phyloP scores from a whole-genome alignment of 92 coral and sea anemone genomes.

The Parazoanthus darwini region DNA sequence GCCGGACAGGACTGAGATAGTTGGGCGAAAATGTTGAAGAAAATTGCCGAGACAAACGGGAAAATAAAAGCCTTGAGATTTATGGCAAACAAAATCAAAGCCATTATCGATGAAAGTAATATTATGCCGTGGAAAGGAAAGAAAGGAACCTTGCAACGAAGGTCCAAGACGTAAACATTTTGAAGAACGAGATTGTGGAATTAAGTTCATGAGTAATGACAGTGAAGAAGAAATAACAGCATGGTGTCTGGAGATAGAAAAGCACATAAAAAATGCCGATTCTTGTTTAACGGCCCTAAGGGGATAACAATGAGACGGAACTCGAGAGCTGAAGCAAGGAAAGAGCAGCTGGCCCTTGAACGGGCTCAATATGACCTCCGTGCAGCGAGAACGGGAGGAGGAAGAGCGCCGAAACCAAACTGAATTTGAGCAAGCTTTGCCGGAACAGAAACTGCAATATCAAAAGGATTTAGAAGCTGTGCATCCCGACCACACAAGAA shows the following conservation, averaged over 20 bases:
- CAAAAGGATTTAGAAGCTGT: conserved; percentile 28
- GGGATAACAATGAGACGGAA: neutral
- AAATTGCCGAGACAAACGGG: conserved; percentile 24
- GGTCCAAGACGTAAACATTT: conserved; percentile 11
- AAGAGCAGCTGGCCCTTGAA: conserved; percentile 11
- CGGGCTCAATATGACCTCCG: neutral
- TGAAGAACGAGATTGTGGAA: conserved; percentile 39
- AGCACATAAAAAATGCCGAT: conserved; percentile 8
- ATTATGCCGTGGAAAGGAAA: neutral
- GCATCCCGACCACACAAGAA: neutral
- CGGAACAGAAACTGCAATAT: conserved; percentile 33
- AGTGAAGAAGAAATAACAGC: conserved; percentile 32
- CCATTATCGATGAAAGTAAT: neutral
- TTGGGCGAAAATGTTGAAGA: neutral
- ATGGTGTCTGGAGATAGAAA: conserved; percentile 33
- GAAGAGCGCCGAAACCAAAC: conserved; percentile 22
- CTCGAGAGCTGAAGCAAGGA: conserved; percentile 1
- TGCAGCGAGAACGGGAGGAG: neutral
- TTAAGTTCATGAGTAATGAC: conserved; percentile 28
- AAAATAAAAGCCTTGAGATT: neutral
- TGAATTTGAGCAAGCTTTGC: conserved; percentile 20
- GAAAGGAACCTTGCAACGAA: conserved; percentile 20
- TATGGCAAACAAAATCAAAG: conserved; percentile 10
- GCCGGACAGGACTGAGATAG: neutral
- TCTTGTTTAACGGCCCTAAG: neutral